Base-by-base conservation (phyloP, 2,888 invertebrate species). In the Ophion ventricosus region DNA sequence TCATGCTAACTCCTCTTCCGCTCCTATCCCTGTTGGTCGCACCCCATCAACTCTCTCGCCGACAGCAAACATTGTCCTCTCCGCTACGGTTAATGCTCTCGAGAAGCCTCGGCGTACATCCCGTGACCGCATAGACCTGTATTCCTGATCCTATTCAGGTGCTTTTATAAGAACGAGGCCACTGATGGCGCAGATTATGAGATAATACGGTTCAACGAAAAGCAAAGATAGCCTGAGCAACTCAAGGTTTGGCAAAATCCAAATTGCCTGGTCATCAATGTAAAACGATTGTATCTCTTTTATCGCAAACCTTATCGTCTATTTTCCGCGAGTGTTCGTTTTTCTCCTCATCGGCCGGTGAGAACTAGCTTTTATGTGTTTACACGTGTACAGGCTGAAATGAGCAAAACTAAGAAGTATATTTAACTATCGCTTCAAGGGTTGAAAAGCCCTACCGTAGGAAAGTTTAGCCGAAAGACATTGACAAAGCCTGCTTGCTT, bases 61-160 rank as follows among this genome's bases (percentile, higher is more conserved):
- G 74, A 35, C 79, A 76, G 79, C 79, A 83, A 79, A 81, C 81
- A 81, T 83, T 86, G 80, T 85, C 73, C 80, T 83, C 76, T 72
- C 76, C 35, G 57, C 70, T 57, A 61, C 75, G 49, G 75, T 61
- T 82, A 72, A 79, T 79, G 64, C 69, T 54, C 56, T 56, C 70
- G 35, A 20, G 63, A 64, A 23, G 43, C 72, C 57, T 17, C 49
- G 59, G 78, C 70, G 56, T 72, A 64, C 59, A 67, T 76, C 69
- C 63, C 40, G 69, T 74, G 77, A 77, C 67, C 82, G 43, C 54
- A 35, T 20, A 20, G 29, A 20, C 49, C 67, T 43, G 43, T 70
- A 66, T 54, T 70, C 77, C 59, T 77, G 64, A 82, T 70, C 61
- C 66, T 67, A 70, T 73, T 82, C 64, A 59, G 76, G 67, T 73